phyloP scores from a whole-genome alignment of 1,140 invertebrate species.

The Bombus breviceps region DNA sequence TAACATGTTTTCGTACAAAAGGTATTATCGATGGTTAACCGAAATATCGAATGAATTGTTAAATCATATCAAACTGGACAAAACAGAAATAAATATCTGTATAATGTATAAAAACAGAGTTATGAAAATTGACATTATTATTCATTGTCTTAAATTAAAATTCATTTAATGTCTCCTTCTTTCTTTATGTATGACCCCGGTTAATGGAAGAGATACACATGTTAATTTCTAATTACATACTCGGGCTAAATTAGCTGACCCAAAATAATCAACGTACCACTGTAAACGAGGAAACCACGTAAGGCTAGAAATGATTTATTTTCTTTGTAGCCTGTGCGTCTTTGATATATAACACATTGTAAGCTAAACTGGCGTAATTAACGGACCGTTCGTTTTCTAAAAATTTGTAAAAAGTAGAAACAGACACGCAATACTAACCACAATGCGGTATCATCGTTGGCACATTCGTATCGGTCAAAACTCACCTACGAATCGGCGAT shows the following conservation, averaged over 20 bases:
- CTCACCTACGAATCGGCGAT: conserved; percentile 20
- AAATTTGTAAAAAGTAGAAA: too few species aligned
- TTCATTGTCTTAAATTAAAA: background rate
- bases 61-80: too few species aligned
- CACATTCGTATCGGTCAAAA: too few species aligned
- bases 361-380: too few species aligned
- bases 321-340: background rate
- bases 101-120: background rate
- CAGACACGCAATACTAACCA: background rate
- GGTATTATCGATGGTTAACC: background rate
- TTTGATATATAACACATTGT: too few species aligned
- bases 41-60: too few species aligned
- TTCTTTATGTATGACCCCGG: background rate
- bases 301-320: background rate
- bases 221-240: background rate
- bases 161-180: too few species aligned
- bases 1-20: background rate
- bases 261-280: background rate
- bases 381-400: too few species aligned
- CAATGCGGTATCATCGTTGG: background rate
- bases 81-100: background rate
- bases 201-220: background rate
- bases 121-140: background rate
- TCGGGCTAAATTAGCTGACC: background rate
- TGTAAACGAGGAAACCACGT: background rate